These are phyloP conservation scores for Motacilla tschutschensis DNA, from an alignment of 2,113 vertebrate species.

Conservation along the genomic window DNA sequence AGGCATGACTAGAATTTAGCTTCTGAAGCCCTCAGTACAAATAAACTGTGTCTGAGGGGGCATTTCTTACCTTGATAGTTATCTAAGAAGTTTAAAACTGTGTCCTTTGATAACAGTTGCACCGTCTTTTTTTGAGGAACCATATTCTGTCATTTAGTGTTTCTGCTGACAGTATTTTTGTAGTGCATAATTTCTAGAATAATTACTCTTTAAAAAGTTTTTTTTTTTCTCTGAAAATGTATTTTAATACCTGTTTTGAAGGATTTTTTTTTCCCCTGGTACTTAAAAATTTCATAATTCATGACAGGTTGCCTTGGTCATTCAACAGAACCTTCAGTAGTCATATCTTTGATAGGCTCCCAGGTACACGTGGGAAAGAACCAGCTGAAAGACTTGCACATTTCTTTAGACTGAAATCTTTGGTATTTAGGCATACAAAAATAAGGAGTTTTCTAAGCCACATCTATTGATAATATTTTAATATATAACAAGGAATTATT, in stretches of 20 bases:
- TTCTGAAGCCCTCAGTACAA: slow-evolving; percentile 22
- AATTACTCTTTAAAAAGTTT: neutral
- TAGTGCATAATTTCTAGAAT: neutral
- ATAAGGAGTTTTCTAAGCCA: fast-evolving
- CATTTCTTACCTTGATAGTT: slow-evolving; percentile 15
- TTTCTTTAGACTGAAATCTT: neutral
- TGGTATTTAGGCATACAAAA: neutral
- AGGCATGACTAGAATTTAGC: slow-evolving; percentile 27
- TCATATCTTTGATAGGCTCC: neutral
- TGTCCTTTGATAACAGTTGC: neutral
- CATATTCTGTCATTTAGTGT: neutral
- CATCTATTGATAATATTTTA: neutral
- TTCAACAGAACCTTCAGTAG: neutral
- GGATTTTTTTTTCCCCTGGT: fast-evolving
- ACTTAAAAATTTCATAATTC: neutral
- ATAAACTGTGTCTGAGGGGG: neutral
- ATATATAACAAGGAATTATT: neutral
- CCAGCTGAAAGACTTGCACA: neutral
- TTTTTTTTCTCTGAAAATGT: neutral
- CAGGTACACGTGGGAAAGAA: neutral
- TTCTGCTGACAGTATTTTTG: neutral
- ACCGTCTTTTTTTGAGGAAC: neutral
- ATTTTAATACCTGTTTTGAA: neutral
- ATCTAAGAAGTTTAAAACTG: slow-evolving; percentile 9
- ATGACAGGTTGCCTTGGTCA: neutral